Conservation (phyloP, 2,113 vertebrate genomes). For the Platysteira castanea region DNA sequence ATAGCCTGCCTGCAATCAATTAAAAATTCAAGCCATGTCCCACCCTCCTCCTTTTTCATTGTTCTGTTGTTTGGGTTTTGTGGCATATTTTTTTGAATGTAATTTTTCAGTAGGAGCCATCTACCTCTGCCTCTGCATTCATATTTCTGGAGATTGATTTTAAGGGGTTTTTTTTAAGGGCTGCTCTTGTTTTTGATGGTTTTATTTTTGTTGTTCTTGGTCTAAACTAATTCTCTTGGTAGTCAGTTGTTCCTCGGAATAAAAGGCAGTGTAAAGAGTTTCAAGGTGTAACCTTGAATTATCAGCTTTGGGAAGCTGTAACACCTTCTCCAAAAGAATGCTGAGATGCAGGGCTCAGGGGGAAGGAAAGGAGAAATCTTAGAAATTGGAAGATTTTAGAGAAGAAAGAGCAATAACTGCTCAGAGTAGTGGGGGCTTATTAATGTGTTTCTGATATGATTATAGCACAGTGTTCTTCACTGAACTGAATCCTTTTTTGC, state of each 20-base stretch:
- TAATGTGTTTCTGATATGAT: conserved; percentile 36
- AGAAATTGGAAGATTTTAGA: conserved; percentile 13
- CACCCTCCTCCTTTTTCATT: not conserved
- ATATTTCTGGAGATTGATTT: conserved; percentile 40
- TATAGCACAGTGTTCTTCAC: not conserved
- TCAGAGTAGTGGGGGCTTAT: conserved; percentile 1
- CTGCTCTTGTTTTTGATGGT: not conserved
- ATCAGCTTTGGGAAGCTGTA: conserved; percentile 23
- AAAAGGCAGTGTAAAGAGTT: conserved; percentile 9
- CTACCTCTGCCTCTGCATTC: not conserved
- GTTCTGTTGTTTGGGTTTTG: conserved; percentile 29
- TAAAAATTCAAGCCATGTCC: conserved; percentile 31
- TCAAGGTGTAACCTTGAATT: conserved; percentile 55
- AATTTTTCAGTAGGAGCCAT: conserved; percentile 5
- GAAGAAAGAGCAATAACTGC: conserved; percentile 40
- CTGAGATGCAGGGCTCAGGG: not conserved
- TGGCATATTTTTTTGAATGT: not conserved
- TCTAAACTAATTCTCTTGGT: conserved; percentile 35
- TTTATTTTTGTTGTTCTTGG: not conserved
- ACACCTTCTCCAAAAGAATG: conserved; percentile 23
- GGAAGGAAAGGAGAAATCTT: not conserved
- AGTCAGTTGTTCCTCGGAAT: conserved; percentile 32
- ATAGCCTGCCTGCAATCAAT: not conserved
- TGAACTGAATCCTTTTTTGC: conserved; percentile 26
- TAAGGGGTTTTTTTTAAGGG: not conserved